These are phyloP conservation scores for Dysmachus trigonus DNA, from an alignment of 2,888 invertebrate genomes.

Conservation along the genomic window DNA sequence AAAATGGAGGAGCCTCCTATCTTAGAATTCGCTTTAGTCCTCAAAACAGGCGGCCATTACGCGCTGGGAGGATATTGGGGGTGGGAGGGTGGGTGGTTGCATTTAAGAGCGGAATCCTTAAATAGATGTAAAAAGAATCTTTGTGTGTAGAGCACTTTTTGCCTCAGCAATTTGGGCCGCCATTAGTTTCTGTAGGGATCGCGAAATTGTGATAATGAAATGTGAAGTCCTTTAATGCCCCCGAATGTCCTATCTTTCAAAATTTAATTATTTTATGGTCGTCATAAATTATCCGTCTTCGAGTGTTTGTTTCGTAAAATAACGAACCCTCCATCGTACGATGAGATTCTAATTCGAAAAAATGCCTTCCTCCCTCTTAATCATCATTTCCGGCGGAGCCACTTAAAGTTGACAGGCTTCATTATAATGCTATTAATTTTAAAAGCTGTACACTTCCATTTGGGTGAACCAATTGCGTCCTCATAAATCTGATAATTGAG, in stretches of 20 bases:
- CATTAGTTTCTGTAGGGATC: neutral
- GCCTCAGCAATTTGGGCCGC: neutral
- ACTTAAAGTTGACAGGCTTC: constrained; percentile 31
- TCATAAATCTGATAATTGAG: neutral
- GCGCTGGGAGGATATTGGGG: neutral
- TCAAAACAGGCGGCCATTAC: neutral
- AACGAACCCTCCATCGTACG: neutral
- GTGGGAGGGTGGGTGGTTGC: neutral
- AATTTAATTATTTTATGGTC: constrained; percentile 48
- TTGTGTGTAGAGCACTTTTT: constrained; percentile 9
- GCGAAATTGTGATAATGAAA: constrained; percentile 47
- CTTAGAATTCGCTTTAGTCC: neutral
- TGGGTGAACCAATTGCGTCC: neutral
- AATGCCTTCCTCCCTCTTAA: constrained; percentile 23
- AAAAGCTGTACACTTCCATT: constrained; percentile 18
- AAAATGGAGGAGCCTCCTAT: constrained; percentile 32
- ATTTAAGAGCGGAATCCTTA: constrained; percentile 2
- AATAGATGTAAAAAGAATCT: neutral
- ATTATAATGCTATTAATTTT: constrained; percentile 36
- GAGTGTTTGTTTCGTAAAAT: constrained; percentile 26
- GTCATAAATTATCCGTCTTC: constrained; percentile 43
- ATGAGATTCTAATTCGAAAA: neutral
- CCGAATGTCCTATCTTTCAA: constrained; percentile 43
- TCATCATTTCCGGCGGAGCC: constrained; percentile 20
- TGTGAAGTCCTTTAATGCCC: constrained; percentile 47